These are phyloP conservation scores for Aspidoscelis tigris DNA, from an alignment of 2,113 vertebrate genomes.

Conservation along the genomic window DNA sequence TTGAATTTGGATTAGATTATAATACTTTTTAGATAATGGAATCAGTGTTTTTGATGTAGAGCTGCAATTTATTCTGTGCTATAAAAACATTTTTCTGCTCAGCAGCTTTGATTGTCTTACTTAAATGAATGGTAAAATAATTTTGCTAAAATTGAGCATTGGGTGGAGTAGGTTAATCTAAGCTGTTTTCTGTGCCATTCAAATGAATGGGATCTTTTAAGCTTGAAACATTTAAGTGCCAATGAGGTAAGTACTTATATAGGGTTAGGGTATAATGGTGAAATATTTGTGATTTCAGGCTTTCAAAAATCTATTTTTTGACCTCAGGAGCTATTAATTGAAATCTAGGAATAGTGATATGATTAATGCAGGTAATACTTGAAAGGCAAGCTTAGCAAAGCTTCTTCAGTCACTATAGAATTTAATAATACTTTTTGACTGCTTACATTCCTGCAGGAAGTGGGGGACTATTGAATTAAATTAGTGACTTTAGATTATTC, in stretches of 20 bases:
- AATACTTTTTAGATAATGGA: constrained; percentile 29
- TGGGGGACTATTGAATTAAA: background rate
- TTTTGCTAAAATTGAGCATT: constrained; percentile 33
- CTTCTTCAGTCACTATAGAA: background rate
- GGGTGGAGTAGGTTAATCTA: constrained; percentile 28
- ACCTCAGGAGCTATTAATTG: background rate
- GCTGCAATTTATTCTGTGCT: constrained; percentile 55
- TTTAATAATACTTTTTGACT: background rate
- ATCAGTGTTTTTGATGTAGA: constrained; percentile 16
- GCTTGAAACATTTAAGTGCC: constrained; percentile 48
- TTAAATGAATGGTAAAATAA: constrained; percentile 48
- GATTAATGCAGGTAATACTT: background rate
- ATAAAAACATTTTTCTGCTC: constrained; percentile 31
- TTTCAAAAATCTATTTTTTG: background rate
- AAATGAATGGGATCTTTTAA: constrained; percentile 44
- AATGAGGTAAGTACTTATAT: constrained; percentile 69
- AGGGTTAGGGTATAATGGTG: background rate
- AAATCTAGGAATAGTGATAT: constrained; percentile 18
- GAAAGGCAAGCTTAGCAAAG: background rate
- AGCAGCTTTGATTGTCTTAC: constrained; percentile 43
- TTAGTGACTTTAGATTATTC: background rate
- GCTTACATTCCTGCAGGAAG: background rate
- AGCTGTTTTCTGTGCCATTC: constrained; percentile 51
- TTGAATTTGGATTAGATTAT: constrained; percentile 28
- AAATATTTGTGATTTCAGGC: constrained; percentile 9